Evolutionary conservation across 1,140 invertebrate genomes (phyloP), one percentile per base, ranked within the genome.

Genomic region (Panonychus citri): DNA sequence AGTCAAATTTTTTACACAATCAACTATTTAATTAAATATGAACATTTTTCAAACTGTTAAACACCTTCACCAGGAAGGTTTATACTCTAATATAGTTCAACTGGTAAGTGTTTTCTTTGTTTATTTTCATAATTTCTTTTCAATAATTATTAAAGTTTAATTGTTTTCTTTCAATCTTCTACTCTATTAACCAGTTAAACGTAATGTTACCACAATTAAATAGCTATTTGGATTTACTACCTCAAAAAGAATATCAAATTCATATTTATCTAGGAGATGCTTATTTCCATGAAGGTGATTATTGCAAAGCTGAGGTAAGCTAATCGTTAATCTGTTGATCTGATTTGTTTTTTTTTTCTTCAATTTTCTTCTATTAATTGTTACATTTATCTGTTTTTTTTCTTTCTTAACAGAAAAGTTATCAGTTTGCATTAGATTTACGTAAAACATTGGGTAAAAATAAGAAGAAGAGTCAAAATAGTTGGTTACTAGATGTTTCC

Each of bases 401-500:
- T 46, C 43, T 46, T n/a, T 43, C n/a, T 46, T 19, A n/a, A 19
- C n/a, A 46, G 43, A 46, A 46, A 46, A n/a, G 21, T 10, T 46
- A 46, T 46, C 43, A 51, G 19, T 28, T 28, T 17, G 24, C 49
- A 12, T 27, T 51, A 24, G 49, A 51, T 51, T 27, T 51, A 13
- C 10, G 26, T 5, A 25, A 27, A 51, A 30, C 49, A 15, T 17
- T 27, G 8, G 17, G 12, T 7, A 26, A 30, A 26, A 51, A 51
- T 25, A 51, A 51, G 24, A 51, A 51, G 49, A 51, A 51, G 19
- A 27, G 25, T 17, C 49, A 51, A 51, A 28, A 26, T 26, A 26
- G 10, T 19, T 28, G 25, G 25, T 55, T 68, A 69, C 21, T 30
- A 27, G 49, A 51, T 28, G 25, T 17, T 51, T 21, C 25, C 8